Evolutionary conservation across 2,797 vertebrate genomes (phyloP), one percentile per base, ranked within the genome.

Genomic region (Notolabrus celidotus): DNA sequence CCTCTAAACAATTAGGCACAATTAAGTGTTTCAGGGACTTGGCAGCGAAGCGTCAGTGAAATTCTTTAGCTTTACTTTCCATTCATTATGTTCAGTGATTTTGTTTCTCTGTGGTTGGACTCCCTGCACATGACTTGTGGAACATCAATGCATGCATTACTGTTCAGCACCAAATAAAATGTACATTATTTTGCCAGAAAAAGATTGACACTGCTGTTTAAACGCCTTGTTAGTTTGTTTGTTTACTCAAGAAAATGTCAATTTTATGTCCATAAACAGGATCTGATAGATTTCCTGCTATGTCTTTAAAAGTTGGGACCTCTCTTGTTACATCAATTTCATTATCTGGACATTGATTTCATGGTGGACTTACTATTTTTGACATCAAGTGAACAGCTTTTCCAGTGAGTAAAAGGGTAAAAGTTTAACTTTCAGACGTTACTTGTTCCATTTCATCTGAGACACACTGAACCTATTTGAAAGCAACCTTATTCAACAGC

Each of bases 161-260:
- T 67, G 63, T 82, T 82, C 65, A 69, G 69, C 73, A 47, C 70
- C 80, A 80, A 93, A 92, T 91, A 88, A 87, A 92, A 86, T 64
- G 47, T 55, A 54, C 33, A 68, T 71, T 86, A 83, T 89, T 92
- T 85, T 81, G 75, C 55, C 79, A 82, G 59, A 86, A 57, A 62
- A 49, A 22, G 25, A 42, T 49, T 50, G 47, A 62, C 12, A 27
- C 16, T 41, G 3, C 14, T 49, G 64, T 56, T 7, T 36, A 27
- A 59, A 68, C 57, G 16, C 10, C 7, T 11, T 0, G 6, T 0
- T 39, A 19, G 20, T 22, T 59, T 43, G 31, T 17, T 50, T 43
- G 34, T 46, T 67, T n/a, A 16, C 14, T 60, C 8, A 46, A 22
- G 34, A 47, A 45, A 59, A 4, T 0, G n/a, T n/a, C n/a, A n/a